phyloP scores from a whole-genome alignment of 1,140 invertebrate species.

The Meloidogyne chitwoodi region DNA sequence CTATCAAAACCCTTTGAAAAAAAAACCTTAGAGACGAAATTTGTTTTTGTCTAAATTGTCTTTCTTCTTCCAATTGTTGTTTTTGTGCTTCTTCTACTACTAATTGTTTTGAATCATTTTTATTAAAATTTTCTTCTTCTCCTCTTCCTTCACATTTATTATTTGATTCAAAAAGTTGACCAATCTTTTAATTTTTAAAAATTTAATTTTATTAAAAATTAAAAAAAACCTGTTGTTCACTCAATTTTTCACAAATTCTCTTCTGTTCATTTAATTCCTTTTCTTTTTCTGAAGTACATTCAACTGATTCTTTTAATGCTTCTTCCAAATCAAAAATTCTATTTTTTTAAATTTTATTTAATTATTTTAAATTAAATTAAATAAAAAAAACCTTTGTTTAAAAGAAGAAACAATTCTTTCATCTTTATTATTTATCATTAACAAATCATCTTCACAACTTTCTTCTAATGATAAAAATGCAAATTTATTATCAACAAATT shows the following conservation, averaged over 20 bases:
- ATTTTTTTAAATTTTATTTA: too few species aligned
- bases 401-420: neutral
- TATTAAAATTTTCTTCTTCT: neutral
- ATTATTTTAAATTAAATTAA: too few species aligned
- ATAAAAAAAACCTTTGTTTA: neutral
- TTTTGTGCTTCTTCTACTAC: too few species aligned
- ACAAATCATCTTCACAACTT: neutral
- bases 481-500: neutral
- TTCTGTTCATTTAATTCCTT: slow-evolving; percentile 43
- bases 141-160: neutral
- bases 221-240: slow-evolving; percentile 31
- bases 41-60: neutral
- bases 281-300: slow-evolving; percentile 44
- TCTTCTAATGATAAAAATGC: neutral
- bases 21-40: neutral
- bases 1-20: too few species aligned
- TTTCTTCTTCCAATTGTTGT: slow-evolving; percentile 46
- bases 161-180: slow-evolving; percentile 35
- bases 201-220: neutral
- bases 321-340: slow-evolving; percentile 46
- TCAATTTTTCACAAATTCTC: slow-evolving; percentile 31
- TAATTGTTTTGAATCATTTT: too few species aligned
- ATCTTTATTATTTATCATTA: neutral
- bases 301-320: slow-evolving; percentile 44
- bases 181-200: slow-evolving; percentile 9